phyloP scores from a whole-genome alignment of 2,888 invertebrate genomes.

The Tuberolachnus salignus region DNA sequence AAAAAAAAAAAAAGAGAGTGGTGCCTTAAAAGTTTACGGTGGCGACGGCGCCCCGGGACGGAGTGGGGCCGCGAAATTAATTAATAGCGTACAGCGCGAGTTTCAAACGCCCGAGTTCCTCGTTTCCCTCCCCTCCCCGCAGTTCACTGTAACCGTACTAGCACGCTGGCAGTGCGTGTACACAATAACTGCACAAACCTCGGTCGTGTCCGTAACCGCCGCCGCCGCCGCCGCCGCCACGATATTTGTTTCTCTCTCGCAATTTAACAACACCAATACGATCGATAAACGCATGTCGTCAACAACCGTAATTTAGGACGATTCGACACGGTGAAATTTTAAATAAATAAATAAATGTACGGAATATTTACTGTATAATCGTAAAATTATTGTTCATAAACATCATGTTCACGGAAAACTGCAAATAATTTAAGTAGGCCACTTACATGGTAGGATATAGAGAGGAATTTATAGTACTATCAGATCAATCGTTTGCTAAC shows the following conservation, averaged over 20 bases:
- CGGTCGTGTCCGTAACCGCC: not conserved
- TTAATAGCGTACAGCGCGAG: constrained; percentile 6
- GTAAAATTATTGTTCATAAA: too few species aligned
- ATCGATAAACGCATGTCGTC: not conserved
- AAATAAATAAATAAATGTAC: too few species aligned
- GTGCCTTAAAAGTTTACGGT: constrained; percentile 2
- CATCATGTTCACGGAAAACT: too few species aligned
- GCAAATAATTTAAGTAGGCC: too few species aligned
- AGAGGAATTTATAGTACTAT: too few species aligned
- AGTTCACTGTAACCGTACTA: not conserved
- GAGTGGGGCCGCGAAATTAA: not conserved
- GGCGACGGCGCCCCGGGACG: not conserved
- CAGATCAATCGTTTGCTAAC: too few species aligned
- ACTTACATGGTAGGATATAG: too few species aligned
- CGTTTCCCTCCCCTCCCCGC: not conserved
- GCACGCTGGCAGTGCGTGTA: not conserved
- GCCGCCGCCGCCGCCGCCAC: not conserved
- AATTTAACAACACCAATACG: not conserved
- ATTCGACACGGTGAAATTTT: too few species aligned
- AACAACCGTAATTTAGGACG: too few species aligned
- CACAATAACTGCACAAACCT: not conserved
- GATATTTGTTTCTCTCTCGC: constrained; percentile 6
- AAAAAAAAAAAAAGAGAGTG: not conserved
- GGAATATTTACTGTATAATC: too few species aligned
- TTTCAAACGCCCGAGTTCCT: constrained; percentile 4